Evolutionary conservation across 2,797 vertebrate species (phyloP), one percentile per base, ranked within the genome.

Genomic region (Gymnocypris eckloni): DNA sequence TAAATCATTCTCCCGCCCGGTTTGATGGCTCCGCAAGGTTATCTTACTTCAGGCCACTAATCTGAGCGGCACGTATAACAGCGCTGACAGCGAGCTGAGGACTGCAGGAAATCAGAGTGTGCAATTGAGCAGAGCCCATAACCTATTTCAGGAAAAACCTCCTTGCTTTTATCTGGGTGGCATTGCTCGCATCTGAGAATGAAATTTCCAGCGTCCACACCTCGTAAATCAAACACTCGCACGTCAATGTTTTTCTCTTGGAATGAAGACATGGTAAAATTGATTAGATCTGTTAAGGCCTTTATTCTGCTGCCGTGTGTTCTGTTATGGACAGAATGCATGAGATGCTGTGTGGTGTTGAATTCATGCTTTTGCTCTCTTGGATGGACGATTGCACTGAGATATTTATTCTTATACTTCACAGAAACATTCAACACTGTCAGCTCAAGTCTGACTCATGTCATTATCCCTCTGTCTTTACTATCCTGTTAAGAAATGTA

Each of bases 211-310:
- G 54, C 11, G 37, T 76, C 79, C 64, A 76, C 33, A 76, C 64
- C 80, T 86, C 85, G 22, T 82, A 86, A 86, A 86, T 86, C 85
- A 86, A 81, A 75, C 79, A 76, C 69, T 86, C 70, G 64, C 2
- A 33, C 6, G 22, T 80, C 67, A 80, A 43, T 81, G 59, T 91
- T 92, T 93, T 92, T 89, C 88, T 72, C 89, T 87, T 77, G 87
- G 92, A 94, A 93, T 94, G 90, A 94, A 94, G 92, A 92, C 82
- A 86, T 89, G 89, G 91, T 92, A 89, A 91, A 94, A 92, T 92
- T 92, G 92, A 92, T 94, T 92, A 92, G 87, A 88, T 90, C 90
- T 91, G 92, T 90, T 92, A 89, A 91, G 93, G 89, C 81, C 88
- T 91, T 90, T 78, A 87, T 80, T 39, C 82, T 86, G 86, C 84